Evolutionary conservation across 2,113 vertebrate genomes (phyloP).

Genomic region (sheep (Ovis aries)): DNA sequence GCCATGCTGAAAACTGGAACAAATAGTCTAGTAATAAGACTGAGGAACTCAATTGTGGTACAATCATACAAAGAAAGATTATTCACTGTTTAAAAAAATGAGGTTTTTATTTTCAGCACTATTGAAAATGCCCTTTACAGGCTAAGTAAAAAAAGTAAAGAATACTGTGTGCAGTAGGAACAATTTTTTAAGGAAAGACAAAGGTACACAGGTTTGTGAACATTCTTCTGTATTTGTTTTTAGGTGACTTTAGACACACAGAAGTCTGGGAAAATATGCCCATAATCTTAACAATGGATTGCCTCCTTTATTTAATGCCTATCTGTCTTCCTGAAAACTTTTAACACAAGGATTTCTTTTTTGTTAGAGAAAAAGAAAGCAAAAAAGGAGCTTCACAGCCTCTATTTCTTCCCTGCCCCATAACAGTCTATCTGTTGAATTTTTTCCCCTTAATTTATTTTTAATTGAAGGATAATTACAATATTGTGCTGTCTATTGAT

Average conservation of each 20-base stretch:
- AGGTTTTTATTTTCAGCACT: background rate
- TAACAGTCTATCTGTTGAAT: background rate
- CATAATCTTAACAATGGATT: background rate
- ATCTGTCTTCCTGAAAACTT: background rate
- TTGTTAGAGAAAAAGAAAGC: background rate
- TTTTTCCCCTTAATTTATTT: background rate
- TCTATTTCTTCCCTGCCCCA: background rate
- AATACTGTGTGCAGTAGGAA: background rate
- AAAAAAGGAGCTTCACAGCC: background rate
- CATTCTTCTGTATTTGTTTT: background rate
- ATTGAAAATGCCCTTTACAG: background rate
- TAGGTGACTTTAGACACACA: background rate
- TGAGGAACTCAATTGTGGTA: background rate
- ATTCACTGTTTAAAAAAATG: background rate
- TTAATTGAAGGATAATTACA: background rate
- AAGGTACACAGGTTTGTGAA: background rate
- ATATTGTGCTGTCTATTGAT: background rate
- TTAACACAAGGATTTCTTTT: background rate
- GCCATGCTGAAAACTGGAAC: background rate
- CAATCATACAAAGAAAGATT: background rate
- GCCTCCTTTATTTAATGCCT: background rate
- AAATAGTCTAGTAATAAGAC: background rate
- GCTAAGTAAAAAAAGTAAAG: background rate
- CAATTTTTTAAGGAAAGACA: background rate
- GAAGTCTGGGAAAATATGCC: background rate